A percentile compares a stretch with the other conserved stretches of the same genome.
Evolutionary conservation across 2,888 invertebrate species (phyloP).

Genomic region (Melinaea menophilus): DNA sequence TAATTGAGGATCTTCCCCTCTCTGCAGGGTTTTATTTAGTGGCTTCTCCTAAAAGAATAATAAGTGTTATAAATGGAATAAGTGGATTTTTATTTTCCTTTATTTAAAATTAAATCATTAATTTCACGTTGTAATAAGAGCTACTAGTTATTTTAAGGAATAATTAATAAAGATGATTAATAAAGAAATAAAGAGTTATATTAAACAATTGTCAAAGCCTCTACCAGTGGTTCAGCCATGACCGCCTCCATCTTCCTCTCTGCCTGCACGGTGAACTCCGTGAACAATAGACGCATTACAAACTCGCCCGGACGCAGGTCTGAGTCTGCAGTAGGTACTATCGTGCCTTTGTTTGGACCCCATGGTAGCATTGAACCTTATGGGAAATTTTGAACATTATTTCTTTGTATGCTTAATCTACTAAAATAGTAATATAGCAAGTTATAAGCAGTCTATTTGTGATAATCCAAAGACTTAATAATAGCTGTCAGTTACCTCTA

Average conservation of each 20-base stretch:
- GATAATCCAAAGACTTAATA: neutral
- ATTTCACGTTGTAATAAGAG: no score
- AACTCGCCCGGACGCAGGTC: slow-evolving; percentile 94
- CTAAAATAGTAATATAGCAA: neutral
- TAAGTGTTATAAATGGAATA: no score
- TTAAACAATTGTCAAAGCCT: slow-evolving; percentile 18
- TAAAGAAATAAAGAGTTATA: no score
- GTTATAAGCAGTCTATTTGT: neutral
- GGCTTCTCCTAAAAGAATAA: slow-evolving; percentile 85
- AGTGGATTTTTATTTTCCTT: no score
- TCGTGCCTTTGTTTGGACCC: slow-evolving; percentile 88
- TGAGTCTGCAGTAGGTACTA: slow-evolving; percentile 76
- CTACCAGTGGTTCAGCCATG: slow-evolving; percentile 92
- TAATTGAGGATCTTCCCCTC: slow-evolving; percentile 96
- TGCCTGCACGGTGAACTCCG: slow-evolving; percentile 95
- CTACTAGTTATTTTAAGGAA: no score
- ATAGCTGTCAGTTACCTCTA: slow-evolving; percentile 46
- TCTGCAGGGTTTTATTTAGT: slow-evolving; percentile 95
- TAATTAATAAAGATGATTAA: no score
- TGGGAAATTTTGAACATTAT: slow-evolving; percentile 32
- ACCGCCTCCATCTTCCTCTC: slow-evolving; percentile 97
- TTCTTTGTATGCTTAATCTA: neutral
- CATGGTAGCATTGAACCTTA: slow-evolving; percentile 85
- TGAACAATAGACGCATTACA: slow-evolving; percentile 96
- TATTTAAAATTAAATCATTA: no score